These are phyloP conservation scores for Puffinus mauretanicus DNA, from an alignment of 2,113 vertebrate genomes.

Conservation along the genomic window DNA sequence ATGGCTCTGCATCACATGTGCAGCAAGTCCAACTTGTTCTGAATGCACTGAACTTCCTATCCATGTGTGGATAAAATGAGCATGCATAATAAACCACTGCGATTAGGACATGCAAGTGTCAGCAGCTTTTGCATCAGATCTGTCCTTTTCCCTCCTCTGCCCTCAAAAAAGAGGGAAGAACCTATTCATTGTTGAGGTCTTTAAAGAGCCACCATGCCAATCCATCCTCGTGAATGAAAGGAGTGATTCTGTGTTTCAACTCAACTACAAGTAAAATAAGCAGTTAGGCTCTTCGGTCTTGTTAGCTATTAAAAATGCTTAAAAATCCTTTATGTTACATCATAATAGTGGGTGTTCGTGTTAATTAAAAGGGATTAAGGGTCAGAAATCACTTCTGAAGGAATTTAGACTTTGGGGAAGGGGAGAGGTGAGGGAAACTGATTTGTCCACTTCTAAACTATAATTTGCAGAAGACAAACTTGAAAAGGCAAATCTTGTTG, in stretches of 20 bases:
- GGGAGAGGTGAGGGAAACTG: not conserved
- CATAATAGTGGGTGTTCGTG: not conserved
- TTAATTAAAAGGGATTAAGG: not conserved
- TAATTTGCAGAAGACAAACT: not conserved
- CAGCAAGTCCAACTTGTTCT: slow-evolving; percentile 20
- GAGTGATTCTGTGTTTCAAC: not conserved
- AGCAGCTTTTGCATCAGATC: not conserved
- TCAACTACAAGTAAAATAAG: not conserved
- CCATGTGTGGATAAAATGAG: not conserved
- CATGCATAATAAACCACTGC: not conserved
- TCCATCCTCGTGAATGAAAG: not conserved
- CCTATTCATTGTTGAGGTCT: accelerated
- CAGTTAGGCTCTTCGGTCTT: not conserved
- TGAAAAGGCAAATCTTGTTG: not conserved
- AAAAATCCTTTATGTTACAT: not conserved
- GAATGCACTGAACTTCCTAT: not conserved
- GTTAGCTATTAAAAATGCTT: not conserved
- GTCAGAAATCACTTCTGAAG: not conserved
- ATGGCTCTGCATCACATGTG: not conserved
- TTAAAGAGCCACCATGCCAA: not conserved
- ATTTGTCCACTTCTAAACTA: not conserved
- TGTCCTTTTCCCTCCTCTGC: not conserved
- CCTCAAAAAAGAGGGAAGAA: not conserved
- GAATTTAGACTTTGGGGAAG: not conserved
- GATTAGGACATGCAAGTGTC: not conserved